Base-by-base conservation (phyloP, 2,113 vertebrate species). In the Gallinago jamesoni region DNA sequence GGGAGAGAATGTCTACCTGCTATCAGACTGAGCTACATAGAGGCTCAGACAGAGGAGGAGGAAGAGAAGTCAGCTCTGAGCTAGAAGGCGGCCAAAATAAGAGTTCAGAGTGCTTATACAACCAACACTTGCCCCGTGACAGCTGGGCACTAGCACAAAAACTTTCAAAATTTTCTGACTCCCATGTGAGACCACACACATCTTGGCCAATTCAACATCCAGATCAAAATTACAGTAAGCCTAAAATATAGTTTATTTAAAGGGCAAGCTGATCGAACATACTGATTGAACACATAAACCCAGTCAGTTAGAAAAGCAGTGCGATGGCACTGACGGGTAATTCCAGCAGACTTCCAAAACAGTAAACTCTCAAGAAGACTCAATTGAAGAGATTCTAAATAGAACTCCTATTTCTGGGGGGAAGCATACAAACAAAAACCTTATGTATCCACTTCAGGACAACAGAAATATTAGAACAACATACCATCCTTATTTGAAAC, bases 401-500 rank as follows among this genome's bases (percentile, higher is more conserved):
- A 6, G 11, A 79, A 64, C 2, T 68, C 13, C 6, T 43, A 7
- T 33, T 91, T 53, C 9, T 7, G 14, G 7, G 31, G 48, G 6
- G 16, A 59, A 59, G 16, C 2, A 4, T n/a, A 43, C 9, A 67
- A 86, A 72, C 25, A 27, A 43, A 43, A 43, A 43, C 41, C 41
- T 43, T 52, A 52, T 1, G 1, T 47, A 55, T 43, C 24, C 25
- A 6, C 57, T 47, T 39, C 72, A 67, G 41, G 30, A 41, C 22
- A 35, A 35, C n/a, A 76, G 64, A 87, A 68, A 52, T 66, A 80
- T 33, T 23, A 66, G 63, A 66, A 66, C 13, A 30, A 66, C 97
- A 79, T 97, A 98, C 98, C 97, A 31, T 98, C 98, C 37, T 94
- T 97, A 96, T 89, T 92, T 70, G 97, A 45, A 89, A 93, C 5